Evolutionary conservation across 2,888 invertebrate species (phyloP).

Genomic region (Terebella lapidaria): DNA sequence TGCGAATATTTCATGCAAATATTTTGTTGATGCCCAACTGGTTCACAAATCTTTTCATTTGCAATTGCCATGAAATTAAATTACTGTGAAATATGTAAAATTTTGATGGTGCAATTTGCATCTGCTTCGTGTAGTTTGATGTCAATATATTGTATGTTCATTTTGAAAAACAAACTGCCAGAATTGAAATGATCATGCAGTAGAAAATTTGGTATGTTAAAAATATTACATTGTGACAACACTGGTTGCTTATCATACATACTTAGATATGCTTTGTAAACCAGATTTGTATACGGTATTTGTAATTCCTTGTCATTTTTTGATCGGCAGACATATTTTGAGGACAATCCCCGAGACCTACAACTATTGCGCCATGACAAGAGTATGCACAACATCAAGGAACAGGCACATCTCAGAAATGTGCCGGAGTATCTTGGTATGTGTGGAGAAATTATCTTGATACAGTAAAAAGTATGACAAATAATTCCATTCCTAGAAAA

Average conservation of each 20-base stretch:
- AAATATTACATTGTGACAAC: too few species aligned
- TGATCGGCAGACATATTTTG: conserved; percentile 72
- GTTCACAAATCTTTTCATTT: background rate
- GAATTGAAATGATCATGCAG: background rate
- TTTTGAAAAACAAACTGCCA: background rate
- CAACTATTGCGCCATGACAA: conserved; percentile 67
- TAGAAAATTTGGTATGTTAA: too few species aligned
- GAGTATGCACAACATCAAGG: conserved; percentile 75
- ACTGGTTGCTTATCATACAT: too few species aligned
- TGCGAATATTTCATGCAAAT: background rate
- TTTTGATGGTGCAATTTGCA: too few species aligned
- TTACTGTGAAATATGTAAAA: too few species aligned
- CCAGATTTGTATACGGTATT: too few species aligned
- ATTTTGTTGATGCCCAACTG: background rate
- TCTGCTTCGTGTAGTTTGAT: too few species aligned
- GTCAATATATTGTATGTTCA: background rate
- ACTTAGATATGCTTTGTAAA: too few species aligned
- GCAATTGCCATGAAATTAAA: too few species aligned
- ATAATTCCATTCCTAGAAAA: background rate
- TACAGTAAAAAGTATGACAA: background rate
- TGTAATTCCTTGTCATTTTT: too few species aligned
- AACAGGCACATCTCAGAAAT: conserved; percentile 79
- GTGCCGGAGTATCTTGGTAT: conserved; percentile 77
- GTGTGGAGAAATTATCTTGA: conserved; percentile 4
- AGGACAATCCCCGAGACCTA: conserved; percentile 83